Percentiles rank a stretch among this genome's conserved stretches.
Evolutionary conservation across 2,113 vertebrate genomes (phyloP).

Genomic region (Odocoileus hemionus): DNA sequence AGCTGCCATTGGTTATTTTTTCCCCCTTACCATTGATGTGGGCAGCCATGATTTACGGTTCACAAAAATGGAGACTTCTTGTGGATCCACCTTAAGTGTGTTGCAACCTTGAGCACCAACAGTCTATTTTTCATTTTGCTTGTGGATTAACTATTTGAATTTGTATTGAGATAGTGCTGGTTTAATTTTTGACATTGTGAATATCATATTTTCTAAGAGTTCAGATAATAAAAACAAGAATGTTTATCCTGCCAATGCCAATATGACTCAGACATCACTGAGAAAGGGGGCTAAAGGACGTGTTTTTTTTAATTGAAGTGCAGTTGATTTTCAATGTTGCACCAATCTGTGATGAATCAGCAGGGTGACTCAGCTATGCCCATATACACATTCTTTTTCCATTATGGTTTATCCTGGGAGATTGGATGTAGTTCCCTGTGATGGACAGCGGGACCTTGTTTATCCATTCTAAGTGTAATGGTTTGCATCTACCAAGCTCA

Average conservation of each 20-base stretch:
- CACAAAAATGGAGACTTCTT: neutral
- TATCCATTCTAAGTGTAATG: neutral
- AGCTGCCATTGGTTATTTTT: neutral
- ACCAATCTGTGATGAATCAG: neutral
- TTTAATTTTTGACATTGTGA: neutral
- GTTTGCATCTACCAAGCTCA: neutral
- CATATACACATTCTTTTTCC: neutral
- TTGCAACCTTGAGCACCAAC: neutral
- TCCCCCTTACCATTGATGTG: neutral
- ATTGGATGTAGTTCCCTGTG: neutral
- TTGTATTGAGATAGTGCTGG: neutral
- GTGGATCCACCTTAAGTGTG: neutral
- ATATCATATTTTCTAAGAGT: neutral
- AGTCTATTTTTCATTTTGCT: neutral
- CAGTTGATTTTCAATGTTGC: neutral
- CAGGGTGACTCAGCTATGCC: neutral
- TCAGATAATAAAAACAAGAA: neutral
- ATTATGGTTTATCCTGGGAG: neutral
- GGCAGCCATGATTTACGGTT: neutral
- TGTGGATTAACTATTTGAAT: neutral
- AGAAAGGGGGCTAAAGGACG: neutral
- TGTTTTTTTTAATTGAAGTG: neutral
- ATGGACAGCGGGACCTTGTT: neutral
- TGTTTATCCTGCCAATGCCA: neutral
- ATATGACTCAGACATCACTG: neutral